Base-by-base conservation (phyloP, 2,113 vertebrate genomes). In the Cyprinodon brontotheroides region DNA sequence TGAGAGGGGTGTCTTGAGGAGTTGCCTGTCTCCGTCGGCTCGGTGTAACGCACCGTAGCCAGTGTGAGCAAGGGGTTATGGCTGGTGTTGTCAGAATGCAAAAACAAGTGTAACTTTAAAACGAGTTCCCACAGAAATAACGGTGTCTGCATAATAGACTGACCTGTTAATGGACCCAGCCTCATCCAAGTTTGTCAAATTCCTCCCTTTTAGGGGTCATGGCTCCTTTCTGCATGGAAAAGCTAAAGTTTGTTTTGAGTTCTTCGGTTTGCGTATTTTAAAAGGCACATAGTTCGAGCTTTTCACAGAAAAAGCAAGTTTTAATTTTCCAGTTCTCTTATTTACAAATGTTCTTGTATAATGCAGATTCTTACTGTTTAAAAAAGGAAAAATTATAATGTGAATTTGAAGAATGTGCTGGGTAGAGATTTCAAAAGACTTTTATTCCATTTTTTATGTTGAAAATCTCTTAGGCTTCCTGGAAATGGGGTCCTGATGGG, bases 401-500 rank as follows among this genome's bases (percentile, higher is more conserved):
- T 38, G 15, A 36, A 14, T 62, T 61, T 5, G 37, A 29, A 37
- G 29, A 29, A 1, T 29, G 29, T 29, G 29, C 29, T 29, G 29
- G 29, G 29, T 29, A 29, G 13, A 61, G 14, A 22, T 13, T 61
- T 37, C 4, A 20, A 9, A 3, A 64, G 7, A 40, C 2, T 20
- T 11, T 64, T 20, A 41, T 61, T 7, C 41, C 3, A 10, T 43
- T 2, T 72, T 7, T 22, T 22, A 4, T 66, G 11, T 80, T 76
- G 13, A 22, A 75, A 79, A 68, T 57, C n/a, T 80, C 1, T 0
- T 17, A 99, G 98, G 95, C 91, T 0, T 93, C 94, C 17, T 99
- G 97, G 97, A 95, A 92, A 4, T 99, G 97, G 98, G 97, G 98
- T 4, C 94, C 96, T 0, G 65, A 95, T 1, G 96, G 97, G 4